These are phyloP conservation scores for Bradysia coprophila DNA, from an alignment of 1,140 invertebrate species.

Conservation along the genomic window DNA sequence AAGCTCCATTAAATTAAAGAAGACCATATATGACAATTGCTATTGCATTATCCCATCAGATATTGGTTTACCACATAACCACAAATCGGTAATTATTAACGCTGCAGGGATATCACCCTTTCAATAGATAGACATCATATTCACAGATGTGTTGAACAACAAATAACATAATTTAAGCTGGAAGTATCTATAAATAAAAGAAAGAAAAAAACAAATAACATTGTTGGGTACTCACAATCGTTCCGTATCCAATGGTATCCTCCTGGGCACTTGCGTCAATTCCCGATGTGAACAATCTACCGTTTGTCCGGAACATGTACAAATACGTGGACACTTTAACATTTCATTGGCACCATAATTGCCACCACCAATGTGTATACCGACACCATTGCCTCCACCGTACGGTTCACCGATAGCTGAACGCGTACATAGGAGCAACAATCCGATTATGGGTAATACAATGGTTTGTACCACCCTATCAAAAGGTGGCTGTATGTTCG, in stretches of 20 bases:
- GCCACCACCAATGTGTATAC: neutral
- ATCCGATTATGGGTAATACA: neutral
- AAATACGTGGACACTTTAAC: constrained; percentile 50
- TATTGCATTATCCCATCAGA: no score
- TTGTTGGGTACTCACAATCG: constrained; percentile 53
- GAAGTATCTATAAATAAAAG: no score
- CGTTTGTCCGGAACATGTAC: constrained; percentile 52
- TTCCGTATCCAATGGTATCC: constrained; percentile 53
- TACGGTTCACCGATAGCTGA: neutral
- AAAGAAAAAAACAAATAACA: no score
- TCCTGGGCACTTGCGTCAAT: constrained; percentile 55
- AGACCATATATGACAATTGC: no score
- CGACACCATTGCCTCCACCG: constrained; percentile 1
- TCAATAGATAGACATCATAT: no score
- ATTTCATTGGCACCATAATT: constrained; percentile 8
- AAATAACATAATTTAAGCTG: no score
- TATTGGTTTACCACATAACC: no score
- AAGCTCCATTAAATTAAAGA: no score
- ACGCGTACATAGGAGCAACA: neutral
- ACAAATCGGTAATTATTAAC: no score
- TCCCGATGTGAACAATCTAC: constrained; percentile 67
- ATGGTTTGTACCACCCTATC: neutral
- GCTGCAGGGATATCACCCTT: no score
- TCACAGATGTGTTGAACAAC: no score
- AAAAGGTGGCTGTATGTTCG: neutral